phyloP scores from a whole-genome alignment of 2,888 invertebrate genomes.

The Odontothrips loti region DNA sequence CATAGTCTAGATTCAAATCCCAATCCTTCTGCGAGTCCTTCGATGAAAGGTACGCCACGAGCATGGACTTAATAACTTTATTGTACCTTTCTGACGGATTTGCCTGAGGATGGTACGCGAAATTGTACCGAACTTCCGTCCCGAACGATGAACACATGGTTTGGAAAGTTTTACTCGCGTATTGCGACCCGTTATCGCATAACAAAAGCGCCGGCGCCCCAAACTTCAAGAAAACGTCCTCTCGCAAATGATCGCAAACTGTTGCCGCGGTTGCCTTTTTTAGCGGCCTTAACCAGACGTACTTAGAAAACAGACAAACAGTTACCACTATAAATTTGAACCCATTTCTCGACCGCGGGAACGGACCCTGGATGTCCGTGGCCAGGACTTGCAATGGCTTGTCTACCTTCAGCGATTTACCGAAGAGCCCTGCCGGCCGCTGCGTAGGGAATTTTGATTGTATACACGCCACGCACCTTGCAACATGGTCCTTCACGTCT shows the following conservation, averaged over 20 bases:
- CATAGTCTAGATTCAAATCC: not conserved
- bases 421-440: not conserved
- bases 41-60: slow-evolving; percentile 39
- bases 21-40: not conserved
- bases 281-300: slow-evolving; percentile 12
- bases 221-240: too few relatives aligned
- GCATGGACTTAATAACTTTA: slow-evolving; percentile 40
- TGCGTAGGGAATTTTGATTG: not conserved
- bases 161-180: slow-evolving; percentile 27
- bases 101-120: slow-evolving; percentile 42
- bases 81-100: slow-evolving; percentile 43
- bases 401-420: not conserved
- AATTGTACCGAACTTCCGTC: slow-evolving; percentile 36
- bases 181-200: slow-evolving; percentile 29
- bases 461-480: not conserved
- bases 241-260: too few relatives aligned
- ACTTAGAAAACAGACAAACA: slow-evolving; percentile 30
- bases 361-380: not conserved
- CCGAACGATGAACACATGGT: slow-evolving; percentile 35
- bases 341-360: not conserved
- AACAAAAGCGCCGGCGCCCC: slow-evolving; percentile 7
- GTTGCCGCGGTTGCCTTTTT: not conserved
- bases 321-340: slow-evolving; percentile 35
- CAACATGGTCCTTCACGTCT: not conserved
- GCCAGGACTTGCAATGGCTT: not conserved